A percentile compares a stretch with the other conserved stretches of the same genome.
Evolutionary conservation across 1,140 invertebrate genomes (phyloP).

Genomic region (Armadillidium nasatum): DNA sequence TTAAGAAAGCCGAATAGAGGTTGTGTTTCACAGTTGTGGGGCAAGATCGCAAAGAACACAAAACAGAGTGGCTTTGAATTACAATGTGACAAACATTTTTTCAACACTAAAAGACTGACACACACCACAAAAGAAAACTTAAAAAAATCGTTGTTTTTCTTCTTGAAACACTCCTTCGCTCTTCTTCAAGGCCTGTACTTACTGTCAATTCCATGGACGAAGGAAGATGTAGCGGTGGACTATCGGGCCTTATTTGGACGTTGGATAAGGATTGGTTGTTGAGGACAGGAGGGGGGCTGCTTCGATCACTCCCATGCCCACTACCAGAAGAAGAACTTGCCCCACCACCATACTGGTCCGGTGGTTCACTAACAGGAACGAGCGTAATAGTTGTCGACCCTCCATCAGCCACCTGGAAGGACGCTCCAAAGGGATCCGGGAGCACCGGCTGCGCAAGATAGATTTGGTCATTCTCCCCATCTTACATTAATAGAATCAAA

Average conservation of each 20-base stretch:
- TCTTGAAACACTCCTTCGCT: not conserved
- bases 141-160: not conserved
- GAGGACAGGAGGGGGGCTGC: not conserved
- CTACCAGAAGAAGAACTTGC: not conserved
- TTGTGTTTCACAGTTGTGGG: not conserved
- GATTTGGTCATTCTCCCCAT: not conserved
- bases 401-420: not conserved
- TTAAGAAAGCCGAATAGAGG: too few relatives aligned
- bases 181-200: not conserved
- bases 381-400: not conserved
- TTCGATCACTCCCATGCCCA: not conserved
- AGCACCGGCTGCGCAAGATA: conserved; percentile 3
- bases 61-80: too few relatives aligned
- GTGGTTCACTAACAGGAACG: not conserved
- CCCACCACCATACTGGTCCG: not conserved
- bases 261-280: not conserved
- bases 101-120: not conserved
- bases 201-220: not conserved
- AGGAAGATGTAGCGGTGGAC: not conserved
- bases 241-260: not conserved
- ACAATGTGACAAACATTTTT: too few relatives aligned
- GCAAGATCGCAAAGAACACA: not conserved
- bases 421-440: not conserved
- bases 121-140: not conserved
- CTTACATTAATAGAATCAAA: not conserved